Evolutionary conservation across 1,140 invertebrate species (phyloP).

Genomic region (Calycopis cecrops): DNA sequence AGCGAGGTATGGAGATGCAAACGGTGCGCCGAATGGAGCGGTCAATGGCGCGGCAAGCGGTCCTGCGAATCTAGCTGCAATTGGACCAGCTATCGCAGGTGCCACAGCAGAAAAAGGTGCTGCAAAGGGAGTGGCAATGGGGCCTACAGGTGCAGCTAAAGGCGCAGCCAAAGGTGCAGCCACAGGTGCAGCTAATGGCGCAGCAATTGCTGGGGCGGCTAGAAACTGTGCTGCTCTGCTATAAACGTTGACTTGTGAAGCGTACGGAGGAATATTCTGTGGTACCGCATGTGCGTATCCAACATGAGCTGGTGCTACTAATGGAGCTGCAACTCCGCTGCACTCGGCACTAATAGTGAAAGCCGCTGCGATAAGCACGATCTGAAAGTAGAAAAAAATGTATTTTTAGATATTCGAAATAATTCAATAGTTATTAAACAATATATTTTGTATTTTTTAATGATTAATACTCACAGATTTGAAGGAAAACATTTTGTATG

Average conservation of each 20-base stretch:
- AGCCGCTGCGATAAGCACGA: constrained; percentile 56
- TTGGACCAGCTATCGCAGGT: constrained; percentile 1
- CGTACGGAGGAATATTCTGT: constrained; percentile 75
- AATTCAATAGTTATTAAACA: neutral
- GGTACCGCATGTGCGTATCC: constrained; percentile 67
- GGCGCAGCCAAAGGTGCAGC: constrained; percentile 33
- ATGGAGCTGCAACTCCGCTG: constrained; percentile 52
- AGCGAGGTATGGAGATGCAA: constrained; percentile 20
- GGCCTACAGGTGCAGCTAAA: constrained; percentile 32
- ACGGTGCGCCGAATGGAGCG: constrained; percentile 18
- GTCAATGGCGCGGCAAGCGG: constrained; percentile 18
- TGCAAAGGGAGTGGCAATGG: constrained; percentile 31
- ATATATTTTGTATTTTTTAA: neutral
- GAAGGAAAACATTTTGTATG: constrained; percentile 68
- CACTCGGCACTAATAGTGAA: constrained; percentile 60
- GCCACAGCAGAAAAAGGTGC: constrained; percentile 38
- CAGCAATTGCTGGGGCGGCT: constrained; percentile 43
- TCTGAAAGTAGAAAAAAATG: constrained; percentile 31
- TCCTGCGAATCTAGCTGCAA: constrained; percentile 19
- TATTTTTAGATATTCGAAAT: constrained; percentile 5
- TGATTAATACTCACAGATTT: constrained; percentile 57
- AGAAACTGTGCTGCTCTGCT: constrained; percentile 59
- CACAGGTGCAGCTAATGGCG: constrained; percentile 38
- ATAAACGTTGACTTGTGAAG: constrained; percentile 71
- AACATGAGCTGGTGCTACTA: constrained; percentile 52